These are phyloP conservation scores for Machaerirhynchus nigripectus DNA, from an alignment of 2,113 vertebrate species.

Conservation along the genomic window DNA sequence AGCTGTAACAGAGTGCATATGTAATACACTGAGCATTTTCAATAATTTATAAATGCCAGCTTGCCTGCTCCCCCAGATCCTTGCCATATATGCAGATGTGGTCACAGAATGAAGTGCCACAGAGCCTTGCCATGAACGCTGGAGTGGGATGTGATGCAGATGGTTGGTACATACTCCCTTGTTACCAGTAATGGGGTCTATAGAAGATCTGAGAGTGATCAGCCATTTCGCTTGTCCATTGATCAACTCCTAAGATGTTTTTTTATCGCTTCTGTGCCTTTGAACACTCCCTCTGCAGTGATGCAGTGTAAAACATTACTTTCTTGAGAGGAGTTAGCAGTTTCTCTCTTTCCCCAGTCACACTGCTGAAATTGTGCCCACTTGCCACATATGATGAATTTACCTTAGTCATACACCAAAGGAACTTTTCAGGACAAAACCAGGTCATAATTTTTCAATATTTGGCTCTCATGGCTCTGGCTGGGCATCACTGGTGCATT, in stretches of 20 bases:
- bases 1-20: not conserved
- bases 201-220: not conserved
- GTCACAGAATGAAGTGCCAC: not conserved
- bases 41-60: not conserved
- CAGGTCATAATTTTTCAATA: not conserved
- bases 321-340: not conserved
- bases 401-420: not conserved
- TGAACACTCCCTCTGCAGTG: not conserved
- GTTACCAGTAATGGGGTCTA: not conserved
- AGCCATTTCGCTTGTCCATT: not conserved
- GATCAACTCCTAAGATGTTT: not conserved
- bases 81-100: not conserved
- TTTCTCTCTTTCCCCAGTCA: not conserved
- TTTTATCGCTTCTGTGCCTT: not conserved
- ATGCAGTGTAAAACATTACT: not conserved
- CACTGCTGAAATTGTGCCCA: not conserved
- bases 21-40: not conserved
- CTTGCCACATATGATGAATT: not conserved
- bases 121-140: not conserved
- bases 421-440: not conserved
- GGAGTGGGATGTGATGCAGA: not conserved
- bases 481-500: not conserved
- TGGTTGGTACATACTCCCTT: not conserved
- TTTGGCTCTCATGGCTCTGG: not conserved
- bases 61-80: not conserved